Base-by-base conservation (phyloP, 2,888 invertebrate genomes). In the Drosophila macrothrix region DNA sequence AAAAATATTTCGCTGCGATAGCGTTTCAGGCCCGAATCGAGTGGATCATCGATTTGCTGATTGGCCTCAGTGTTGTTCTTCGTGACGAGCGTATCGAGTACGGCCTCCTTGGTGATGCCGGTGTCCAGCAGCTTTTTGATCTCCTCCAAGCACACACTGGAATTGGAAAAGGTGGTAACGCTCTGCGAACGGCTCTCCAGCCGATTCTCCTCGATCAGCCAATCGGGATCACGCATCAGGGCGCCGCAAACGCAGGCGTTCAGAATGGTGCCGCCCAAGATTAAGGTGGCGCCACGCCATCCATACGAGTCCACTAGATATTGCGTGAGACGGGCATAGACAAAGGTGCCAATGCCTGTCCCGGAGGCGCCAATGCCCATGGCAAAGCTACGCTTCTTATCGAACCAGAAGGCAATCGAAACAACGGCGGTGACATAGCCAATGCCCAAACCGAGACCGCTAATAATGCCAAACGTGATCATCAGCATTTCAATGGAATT, bases 331-430 rank as follows among this genome's bases (percentile, higher is more conserved):
- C 97, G 97, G 10, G 98, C 97, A 91, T 97, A 97, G 1, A 98
- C 94, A 88, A 98, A 97, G 0, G 98, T 98, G 16, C 98, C 98
- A 56, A 97, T 96, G 0, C 98, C 98, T 0, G 97, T 97, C 9
- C 98, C 98, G 84, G 97, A 97, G 0, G 97, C 97, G 2, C 97
- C 97, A 65, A 98, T 94, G 3, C 98, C 97, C 6, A 97, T 97
- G 6, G 98, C 98, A 76, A 98, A 94, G 54, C 96, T 96, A 43
- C 98, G 95, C 90, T 96, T 96, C 92, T 97, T 97, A 87, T 98
- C 97, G 93, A 98, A 98, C 96, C 98, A 98, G 92, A 97, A 98
- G 10, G 98, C 98, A 69, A 98, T 97, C 64, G 97, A 96, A 7
- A 98, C 98, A 7, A 98, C 98, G 9, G 98, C 97, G 3, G 98